phyloP scores from a whole-genome alignment of 1,140 invertebrate species.

The Zophobas morio region DNA sequence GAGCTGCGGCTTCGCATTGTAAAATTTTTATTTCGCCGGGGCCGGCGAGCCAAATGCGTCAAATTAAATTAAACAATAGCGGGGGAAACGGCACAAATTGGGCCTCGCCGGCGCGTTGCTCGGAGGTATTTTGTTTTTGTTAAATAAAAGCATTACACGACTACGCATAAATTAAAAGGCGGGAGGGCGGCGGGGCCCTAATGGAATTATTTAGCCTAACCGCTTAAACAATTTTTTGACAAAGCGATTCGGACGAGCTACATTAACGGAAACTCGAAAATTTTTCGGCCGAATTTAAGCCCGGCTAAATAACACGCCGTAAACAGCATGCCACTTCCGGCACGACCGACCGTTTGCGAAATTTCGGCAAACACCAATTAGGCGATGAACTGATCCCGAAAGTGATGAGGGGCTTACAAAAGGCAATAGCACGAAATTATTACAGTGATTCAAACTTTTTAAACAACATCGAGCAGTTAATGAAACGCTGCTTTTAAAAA shows the following conservation, averaged over 20 bases:
- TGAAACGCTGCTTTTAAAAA: slow-evolving; percentile 24
- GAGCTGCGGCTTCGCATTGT: background rate
- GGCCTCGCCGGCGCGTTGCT: background rate
- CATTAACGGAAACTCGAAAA: no score
- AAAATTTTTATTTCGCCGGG: background rate
- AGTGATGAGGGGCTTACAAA: background rate
- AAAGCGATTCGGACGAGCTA: no score
- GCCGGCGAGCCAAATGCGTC: background rate
- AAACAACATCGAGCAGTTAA: slow-evolving; percentile 34
- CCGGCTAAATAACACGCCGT: no score
- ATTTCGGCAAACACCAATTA: no score
- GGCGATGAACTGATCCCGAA: background rate
- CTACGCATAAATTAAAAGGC: background rate
- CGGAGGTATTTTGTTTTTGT: background rate
- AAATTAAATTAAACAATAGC: background rate
- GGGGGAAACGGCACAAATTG: background rate
- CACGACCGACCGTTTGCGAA: no score
- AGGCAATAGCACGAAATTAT: slow-evolving; percentile 1
- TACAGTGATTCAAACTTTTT: slow-evolving; percentile 19
- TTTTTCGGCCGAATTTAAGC: no score
- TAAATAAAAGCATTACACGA: background rate
- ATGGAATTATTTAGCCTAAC: background rate
- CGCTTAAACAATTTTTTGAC: background rate
- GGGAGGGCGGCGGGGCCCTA: background rate
- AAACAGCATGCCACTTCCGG: no score